These are phyloP conservation scores for Drosophila paulistorum DNA, from an alignment of 1,140 invertebrate species.

Conservation along the genomic window DNA sequence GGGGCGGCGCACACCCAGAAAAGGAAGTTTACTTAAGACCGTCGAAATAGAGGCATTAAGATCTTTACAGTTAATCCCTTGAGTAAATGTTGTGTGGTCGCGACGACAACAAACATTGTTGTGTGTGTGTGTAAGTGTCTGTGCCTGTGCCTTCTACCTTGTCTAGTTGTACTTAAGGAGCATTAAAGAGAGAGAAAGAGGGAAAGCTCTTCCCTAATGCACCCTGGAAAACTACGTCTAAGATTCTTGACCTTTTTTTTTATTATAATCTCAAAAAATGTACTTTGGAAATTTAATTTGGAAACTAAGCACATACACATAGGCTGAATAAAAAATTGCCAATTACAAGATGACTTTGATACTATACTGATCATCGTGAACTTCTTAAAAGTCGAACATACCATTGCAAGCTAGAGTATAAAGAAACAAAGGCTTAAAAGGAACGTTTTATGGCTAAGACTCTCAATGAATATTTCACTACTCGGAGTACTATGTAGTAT, in stretches of 20 bases:
- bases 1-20: conserved; percentile 3
- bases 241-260: background rate
- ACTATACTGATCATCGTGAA: too few species aligned
- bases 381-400: too few species aligned
- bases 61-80: conserved; percentile 82
- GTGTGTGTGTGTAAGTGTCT: conserved; percentile 1
- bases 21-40: conserved; percentile 80
- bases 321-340: too few species aligned
- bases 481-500: conserved; percentile 20
- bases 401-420: too few species aligned
- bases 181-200: conserved; percentile 57
- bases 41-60: conserved; percentile 82
- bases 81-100: conserved; percentile 76
- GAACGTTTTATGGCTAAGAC: conserved; percentile 40
- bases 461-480: conserved; percentile 65
- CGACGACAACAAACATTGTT: conserved; percentile 36
- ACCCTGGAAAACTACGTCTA: background rate
- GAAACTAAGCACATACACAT: too few species aligned
- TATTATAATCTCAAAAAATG: too few species aligned
- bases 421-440: background rate
- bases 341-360: too few species aligned
- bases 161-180: conserved; percentile 64
- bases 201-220: background rate
- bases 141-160: conserved; percentile 50
- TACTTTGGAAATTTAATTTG: too few species aligned